Percentiles rank a stretch among this genome's conserved stretches.
Evolutionary conservation across 2,888 invertebrate species (phyloP).

Genomic region (Agriopis aurantiaria): DNA sequence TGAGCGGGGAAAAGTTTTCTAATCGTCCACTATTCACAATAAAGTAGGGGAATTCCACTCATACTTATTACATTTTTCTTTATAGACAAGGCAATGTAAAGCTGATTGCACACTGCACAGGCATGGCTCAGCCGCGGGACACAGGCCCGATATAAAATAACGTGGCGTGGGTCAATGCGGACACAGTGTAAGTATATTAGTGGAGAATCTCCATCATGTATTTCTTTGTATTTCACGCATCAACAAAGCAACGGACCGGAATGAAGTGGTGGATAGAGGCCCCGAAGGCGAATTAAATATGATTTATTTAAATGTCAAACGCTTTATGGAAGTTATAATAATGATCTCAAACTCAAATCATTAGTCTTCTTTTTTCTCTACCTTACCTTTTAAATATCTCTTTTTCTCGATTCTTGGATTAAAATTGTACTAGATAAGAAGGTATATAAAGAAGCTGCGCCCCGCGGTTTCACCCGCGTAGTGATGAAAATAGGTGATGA

Average conservation of each 20-base stretch:
- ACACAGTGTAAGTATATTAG: constrained; percentile 13
- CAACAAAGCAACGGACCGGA: too few relatives aligned
- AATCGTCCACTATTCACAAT: constrained; percentile 61
- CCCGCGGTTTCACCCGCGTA: too few relatives aligned
- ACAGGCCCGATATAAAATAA: constrained; percentile 78
- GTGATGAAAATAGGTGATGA: too few relatives aligned
- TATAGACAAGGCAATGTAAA: constrained; percentile 72
- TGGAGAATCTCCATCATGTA: neutral
- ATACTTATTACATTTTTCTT: constrained; percentile 72
- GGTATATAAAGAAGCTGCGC: too few relatives aligned
- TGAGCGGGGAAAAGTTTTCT: constrained; percentile 56
- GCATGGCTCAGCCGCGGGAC: constrained; percentile 70
- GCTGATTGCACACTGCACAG: constrained; percentile 63
- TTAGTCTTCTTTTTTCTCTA: neutral
- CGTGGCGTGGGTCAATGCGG: constrained; percentile 64
- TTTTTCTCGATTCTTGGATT: neutral
- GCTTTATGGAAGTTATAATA: too few relatives aligned
- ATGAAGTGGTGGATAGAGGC: too few relatives aligned
- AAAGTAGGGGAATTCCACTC: constrained; percentile 64
- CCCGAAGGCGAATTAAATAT: too few relatives aligned
- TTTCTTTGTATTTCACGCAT: neutral
- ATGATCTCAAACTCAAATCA: too few relatives aligned
- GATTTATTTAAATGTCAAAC: too few relatives aligned
- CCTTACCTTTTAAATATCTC: neutral
- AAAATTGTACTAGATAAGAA: neutral